Evolutionary conservation across 35 echinoderm and acorn worm genomes (phyloP), one percentile per base, ranked within the genome.

Genomic region (Strongylocentrotus purpuratus): DNA sequence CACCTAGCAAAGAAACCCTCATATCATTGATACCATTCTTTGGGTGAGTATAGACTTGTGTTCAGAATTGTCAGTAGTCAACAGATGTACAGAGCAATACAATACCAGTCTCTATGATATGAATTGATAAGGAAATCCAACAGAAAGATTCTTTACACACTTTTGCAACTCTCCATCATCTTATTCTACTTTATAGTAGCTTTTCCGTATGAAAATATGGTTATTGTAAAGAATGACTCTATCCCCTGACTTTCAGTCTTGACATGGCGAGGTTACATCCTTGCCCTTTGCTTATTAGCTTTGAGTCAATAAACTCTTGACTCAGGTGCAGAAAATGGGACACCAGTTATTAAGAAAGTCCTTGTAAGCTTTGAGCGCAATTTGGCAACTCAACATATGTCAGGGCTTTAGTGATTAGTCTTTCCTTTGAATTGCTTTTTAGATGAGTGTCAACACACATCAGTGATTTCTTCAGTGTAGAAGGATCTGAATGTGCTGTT

Each of bases 21-120:
- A 45, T 97, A 31, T 96, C 95, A 28, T 61, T 99, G 9, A 61
- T 99, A 6, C 98, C 98, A 31, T 99, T 99, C 88, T 99, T 99
- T 92, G 94, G 94, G 98, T 99, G 86, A 97, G 97, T 97, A 88
- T 85, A 15, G 18, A 89, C 32, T 89, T 15, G 33, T 89, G 45
- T 18, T 31, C 33, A 31, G n/a, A 18, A 18, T 7, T 33, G 9
- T 31, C 22, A 20, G 1, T 1, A 86, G 11, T 86, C 25, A 31
- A 22, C 85, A 86, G 12, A 86, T 10, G 85, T 22, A 31, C 22
- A 8, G 4, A 86, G 85, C 85, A 86, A 86, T 31, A 33, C 4
- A 86, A 13, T 13, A 31, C 85, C 2, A 7, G 33, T 10, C n/a
- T 86, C 85, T 33, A 86, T 31, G 33, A 33, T 86, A 86, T 85